phyloP scores from a whole-genome alignment of 2,797 vertebrate genomes.

The Fundulus diaphanus region DNA sequence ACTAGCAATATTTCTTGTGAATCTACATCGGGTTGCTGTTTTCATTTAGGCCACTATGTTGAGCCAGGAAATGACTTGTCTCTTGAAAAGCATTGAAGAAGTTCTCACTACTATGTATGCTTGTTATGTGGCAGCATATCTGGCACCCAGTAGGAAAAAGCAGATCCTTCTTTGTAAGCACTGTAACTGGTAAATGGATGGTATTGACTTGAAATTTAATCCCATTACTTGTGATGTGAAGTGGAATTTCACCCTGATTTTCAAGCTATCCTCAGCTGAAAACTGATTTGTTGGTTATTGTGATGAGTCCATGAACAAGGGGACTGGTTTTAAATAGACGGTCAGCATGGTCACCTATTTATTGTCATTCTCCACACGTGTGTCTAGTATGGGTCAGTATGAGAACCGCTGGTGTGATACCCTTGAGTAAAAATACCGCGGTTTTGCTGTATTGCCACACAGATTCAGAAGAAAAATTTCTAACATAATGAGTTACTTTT shows the following conservation, averaged over 20 bases:
- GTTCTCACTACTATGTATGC: too few species aligned
- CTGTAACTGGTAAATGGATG: not conserved
- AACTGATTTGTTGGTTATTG: not conserved
- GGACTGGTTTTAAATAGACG: not conserved
- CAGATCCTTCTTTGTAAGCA: too few species aligned
- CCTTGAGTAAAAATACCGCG: not conserved
- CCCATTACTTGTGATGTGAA: not conserved
- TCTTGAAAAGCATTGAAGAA: too few species aligned
- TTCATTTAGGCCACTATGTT: too few species aligned
- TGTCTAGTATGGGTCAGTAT: not conserved
- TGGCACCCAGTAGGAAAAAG: too few species aligned
- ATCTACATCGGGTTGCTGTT: too few species aligned
- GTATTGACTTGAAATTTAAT: not conserved
- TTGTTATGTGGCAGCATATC: too few species aligned
- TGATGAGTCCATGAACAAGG: not conserved
- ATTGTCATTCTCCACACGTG: not conserved
- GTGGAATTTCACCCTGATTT: not conserved
- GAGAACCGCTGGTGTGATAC: not conserved
- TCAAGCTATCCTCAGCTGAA: not conserved
- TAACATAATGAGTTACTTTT: not conserved
- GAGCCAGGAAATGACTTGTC: not conserved
- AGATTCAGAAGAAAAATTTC: not conserved
- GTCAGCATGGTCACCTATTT: not conserved
- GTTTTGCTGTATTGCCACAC: not conserved
- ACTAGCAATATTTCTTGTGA: too few species aligned